These are phyloP conservation scores for Limnephilus marmoratus DNA, from an alignment of 2,888 invertebrate species.

Conservation along the genomic window DNA sequence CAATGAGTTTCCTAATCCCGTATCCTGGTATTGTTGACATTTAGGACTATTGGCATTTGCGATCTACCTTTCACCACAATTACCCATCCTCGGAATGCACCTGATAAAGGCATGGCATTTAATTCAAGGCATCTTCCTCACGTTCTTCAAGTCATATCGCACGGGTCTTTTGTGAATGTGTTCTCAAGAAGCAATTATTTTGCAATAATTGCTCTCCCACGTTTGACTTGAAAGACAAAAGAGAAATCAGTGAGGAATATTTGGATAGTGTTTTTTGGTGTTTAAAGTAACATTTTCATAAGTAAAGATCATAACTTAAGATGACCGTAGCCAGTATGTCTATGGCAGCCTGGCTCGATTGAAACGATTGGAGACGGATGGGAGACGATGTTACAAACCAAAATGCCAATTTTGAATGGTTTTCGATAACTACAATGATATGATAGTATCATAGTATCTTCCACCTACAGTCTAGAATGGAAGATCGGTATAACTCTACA, in stretches of 20 bases:
- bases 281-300: too few relatives aligned
- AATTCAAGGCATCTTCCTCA: neutral
- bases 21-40: neutral
- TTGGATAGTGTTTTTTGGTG: neutral
- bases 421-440: too few relatives aligned
- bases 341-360: too few relatives aligned
- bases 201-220: neutral
- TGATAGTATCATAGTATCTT: too few relatives aligned
- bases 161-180: neutral
- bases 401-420: too few relatives aligned
- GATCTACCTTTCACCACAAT: neutral
- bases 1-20: neutral
- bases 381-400: too few relatives aligned
- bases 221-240: neutral
- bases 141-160: neutral
- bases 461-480: too few relatives aligned
- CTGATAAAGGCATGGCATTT: conserved; percentile 2
- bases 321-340: too few relatives aligned
- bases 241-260: neutral
- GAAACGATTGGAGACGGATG: too few relatives aligned
- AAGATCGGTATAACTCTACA: too few relatives aligned
- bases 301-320: too few relatives aligned
- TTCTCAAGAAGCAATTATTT: neutral
- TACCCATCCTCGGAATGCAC: neutral
- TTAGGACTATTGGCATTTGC: neutral